These are phyloP conservation scores for Heliconius cydno DNA, from an alignment of 2,888 invertebrate species.

Conservation along the genomic window DNA sequence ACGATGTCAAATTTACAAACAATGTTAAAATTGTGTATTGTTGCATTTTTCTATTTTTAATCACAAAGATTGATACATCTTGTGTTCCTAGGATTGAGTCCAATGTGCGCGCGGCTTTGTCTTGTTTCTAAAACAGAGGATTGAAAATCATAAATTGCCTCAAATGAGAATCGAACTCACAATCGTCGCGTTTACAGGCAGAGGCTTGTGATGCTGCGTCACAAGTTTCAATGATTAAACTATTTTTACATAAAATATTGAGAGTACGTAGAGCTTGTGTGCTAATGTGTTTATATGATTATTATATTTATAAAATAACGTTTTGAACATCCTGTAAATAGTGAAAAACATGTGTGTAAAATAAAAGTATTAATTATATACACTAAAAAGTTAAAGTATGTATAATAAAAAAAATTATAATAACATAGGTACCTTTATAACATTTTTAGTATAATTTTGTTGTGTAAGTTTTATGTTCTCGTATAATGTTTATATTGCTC, in stretches of 20 bases:
- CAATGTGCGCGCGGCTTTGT: too few species aligned
- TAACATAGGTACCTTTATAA: background rate
- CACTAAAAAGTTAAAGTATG: background rate
- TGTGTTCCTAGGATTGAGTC: too few species aligned
- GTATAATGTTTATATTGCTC: too few species aligned
- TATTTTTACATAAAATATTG: too few species aligned
- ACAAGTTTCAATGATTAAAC: too few species aligned
- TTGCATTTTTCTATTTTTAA: background rate
- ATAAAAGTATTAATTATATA: background rate
- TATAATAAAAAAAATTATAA: background rate
- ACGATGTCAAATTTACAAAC: background rate
- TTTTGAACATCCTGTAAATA: background rate
- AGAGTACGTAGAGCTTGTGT: background rate
- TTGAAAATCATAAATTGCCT: too few species aligned
- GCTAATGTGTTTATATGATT: background rate
- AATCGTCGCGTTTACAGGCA: too few species aligned
- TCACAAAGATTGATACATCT: background rate
- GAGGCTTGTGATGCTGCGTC: too few species aligned
- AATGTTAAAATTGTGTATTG: background rate
- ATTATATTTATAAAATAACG: background rate
- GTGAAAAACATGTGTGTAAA: background rate
- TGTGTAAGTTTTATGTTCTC: background rate
- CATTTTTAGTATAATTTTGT: background rate
- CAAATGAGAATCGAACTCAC: too few species aligned
- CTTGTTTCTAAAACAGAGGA: too few species aligned